These are phyloP conservation scores for Eidolon dupreanum DNA, from an alignment of 2,797 vertebrate genomes.

Conservation along the genomic window DNA sequence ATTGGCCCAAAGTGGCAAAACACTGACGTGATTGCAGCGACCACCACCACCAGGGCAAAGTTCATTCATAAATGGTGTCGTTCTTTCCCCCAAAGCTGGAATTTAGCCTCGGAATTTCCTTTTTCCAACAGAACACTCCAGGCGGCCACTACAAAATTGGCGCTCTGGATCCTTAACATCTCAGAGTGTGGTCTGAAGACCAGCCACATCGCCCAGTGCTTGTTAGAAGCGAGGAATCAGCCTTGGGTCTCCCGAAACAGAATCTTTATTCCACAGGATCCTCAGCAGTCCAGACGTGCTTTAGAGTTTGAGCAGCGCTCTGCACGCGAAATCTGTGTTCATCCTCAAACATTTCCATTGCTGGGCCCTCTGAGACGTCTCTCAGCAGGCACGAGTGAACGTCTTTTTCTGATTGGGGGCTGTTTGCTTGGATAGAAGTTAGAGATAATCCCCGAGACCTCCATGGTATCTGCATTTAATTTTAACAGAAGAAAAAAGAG, in stretches of 20 bases:
- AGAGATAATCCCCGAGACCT: background rate
- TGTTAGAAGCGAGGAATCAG: background rate
- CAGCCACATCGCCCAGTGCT: background rate
- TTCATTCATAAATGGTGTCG: background rate
- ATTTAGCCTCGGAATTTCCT: background rate
- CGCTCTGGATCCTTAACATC: accelerated
- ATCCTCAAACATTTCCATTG: background rate
- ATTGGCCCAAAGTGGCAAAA: background rate
- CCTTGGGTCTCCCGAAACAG: background rate
- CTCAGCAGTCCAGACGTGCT: background rate
- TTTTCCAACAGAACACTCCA: background rate
- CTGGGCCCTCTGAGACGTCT: background rate
- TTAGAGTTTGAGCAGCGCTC: background rate
- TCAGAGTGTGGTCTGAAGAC: background rate
- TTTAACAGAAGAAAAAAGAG: background rate
- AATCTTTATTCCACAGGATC: background rate
- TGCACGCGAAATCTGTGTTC: background rate
- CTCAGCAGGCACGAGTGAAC: background rate
- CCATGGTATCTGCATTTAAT: background rate
- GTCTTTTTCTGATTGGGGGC: background rate
- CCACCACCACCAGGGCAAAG: background rate
- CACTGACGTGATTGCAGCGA: background rate
- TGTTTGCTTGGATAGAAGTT: background rate
- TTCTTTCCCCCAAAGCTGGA: background rate
- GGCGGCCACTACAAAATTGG: accelerated